phyloP scores from a whole-genome alignment of 2,113 vertebrate genomes.

The Lycaon pictus region DNA sequence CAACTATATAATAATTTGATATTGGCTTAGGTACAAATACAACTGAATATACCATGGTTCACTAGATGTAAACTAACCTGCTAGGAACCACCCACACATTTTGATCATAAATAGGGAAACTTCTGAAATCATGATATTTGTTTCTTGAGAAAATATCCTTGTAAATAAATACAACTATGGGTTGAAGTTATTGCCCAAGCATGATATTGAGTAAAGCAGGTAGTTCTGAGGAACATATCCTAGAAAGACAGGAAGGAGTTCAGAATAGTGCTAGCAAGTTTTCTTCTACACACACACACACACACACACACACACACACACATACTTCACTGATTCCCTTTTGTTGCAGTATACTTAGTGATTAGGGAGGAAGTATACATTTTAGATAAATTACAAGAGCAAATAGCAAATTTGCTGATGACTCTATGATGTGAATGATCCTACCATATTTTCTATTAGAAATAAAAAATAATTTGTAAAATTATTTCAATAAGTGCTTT shows the following conservation, averaged over 20 bases:
- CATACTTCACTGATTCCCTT: background rate
- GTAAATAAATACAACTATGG: conserved; percentile 8
- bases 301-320: background rate
- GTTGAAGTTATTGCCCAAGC: background rate
- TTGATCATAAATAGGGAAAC: background rate
- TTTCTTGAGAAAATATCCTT: conserved; percentile 24
- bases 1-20: background rate
- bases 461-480: background rate
- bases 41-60: background rate
- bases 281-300: background rate
- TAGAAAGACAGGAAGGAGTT: background rate
- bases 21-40: background rate
- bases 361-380: background rate
- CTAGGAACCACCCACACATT: background rate
- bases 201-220: background rate
- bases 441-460: background rate
- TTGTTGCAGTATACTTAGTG: background rate
- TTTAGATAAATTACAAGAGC: background rate
- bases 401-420: background rate
- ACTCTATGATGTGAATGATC: background rate
- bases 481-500: background rate
- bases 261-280: background rate
- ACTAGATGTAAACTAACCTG: background rate
- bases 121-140: background rate
- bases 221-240: background rate